Evolutionary conservation across 2,113 vertebrate genomes (phyloP), one percentile per base, ranked within the genome.

Genomic region (Acrocephalus kingi): DNA sequence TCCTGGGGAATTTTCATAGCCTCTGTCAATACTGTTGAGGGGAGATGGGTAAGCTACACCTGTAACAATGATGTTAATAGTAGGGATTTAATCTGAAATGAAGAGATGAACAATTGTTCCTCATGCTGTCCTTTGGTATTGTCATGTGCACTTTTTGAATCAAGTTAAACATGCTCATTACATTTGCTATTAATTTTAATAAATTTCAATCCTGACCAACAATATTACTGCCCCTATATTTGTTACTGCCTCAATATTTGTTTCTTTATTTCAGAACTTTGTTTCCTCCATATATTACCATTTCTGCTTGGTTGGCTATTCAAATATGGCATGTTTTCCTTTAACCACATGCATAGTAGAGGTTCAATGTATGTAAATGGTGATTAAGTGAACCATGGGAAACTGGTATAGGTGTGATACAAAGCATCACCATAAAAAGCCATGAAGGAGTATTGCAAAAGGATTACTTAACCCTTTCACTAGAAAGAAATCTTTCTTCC

Each of bases 341-440:
- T 68, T 67, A 51, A 55, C 27, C 21, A 49, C 7, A 52, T 75
- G 13, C 25, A 31, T 14, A 37, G 11, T 11, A 71, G 76, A 58
- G 9, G 6, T 55, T 59, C 23, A 35, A 1, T 69, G 52, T 62
- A 13, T n/a, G 23, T 75, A 79, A 75, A 20, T n/a, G 45, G 20
- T 59, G 11, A 46, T 72, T 27, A 33, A 33, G 24, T 51, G n/a
- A 86, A 16, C 20, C 58, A 64, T 9, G 52, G 39, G 46, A 73
- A 64, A 43, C 15, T 63, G 48, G 10, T 28, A 18, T 6, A 55
- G 48, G 7, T 19, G 7, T 0, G 0, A 58, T 43, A 61, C 20
- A 68, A 73, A 76, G 56, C 7, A 18, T 43, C 0, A 0, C 19
- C 12, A 15, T 59, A 39, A 67, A 90, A 75, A 51, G 5, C 4